A percentile compares a stretch with the other conserved stretches of the same genome.
These are phyloP conservation scores for Hylaeus anthracinus DNA, from an alignment of 1,140 invertebrate species.

Conservation along the genomic window DNA sequence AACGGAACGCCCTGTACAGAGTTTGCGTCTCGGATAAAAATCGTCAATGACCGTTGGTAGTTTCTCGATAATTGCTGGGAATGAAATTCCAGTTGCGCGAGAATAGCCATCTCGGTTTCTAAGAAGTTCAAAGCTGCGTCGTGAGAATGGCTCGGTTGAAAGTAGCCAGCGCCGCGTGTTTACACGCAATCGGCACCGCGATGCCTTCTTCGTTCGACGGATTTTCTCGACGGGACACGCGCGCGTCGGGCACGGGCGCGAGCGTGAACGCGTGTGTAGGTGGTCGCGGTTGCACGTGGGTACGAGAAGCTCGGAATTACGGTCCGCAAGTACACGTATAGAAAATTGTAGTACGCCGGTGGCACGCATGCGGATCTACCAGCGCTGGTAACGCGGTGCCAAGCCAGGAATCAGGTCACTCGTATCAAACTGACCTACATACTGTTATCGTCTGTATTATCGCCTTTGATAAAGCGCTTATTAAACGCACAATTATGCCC, in stretches of 20 bases:
- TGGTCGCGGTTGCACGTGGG: constrained; percentile 18
- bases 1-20: too few relatives aligned
- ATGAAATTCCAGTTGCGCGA: constrained; percentile 10
- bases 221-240: neutral
- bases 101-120: neutral
- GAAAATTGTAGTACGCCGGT: constrained; percentile 27
- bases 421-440: constrained; percentile 80
- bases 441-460: constrained; percentile 77
- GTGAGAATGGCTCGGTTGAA: constrained; percentile 5
- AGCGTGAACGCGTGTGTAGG: neutral
- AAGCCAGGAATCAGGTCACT: constrained; percentile 76
- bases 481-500: constrained; percentile 73
- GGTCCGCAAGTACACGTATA: constrained; percentile 5
- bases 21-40: too few relatives aligned
- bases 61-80: neutral
- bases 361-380: constrained; percentile 60
- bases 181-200: constrained; percentile 4
- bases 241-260: neutral
- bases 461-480: constrained; percentile 76
- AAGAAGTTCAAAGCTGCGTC: neutral
- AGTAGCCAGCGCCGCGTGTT: constrained; percentile 15
- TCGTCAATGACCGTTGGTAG: too few relatives aligned
- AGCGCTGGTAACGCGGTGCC: constrained; percentile 55
- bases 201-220: neutral
- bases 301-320: constrained; percentile 40